Conservation (phyloP, 23 tunicate genomes). For the Clavelina lepadiformis region DNA sequence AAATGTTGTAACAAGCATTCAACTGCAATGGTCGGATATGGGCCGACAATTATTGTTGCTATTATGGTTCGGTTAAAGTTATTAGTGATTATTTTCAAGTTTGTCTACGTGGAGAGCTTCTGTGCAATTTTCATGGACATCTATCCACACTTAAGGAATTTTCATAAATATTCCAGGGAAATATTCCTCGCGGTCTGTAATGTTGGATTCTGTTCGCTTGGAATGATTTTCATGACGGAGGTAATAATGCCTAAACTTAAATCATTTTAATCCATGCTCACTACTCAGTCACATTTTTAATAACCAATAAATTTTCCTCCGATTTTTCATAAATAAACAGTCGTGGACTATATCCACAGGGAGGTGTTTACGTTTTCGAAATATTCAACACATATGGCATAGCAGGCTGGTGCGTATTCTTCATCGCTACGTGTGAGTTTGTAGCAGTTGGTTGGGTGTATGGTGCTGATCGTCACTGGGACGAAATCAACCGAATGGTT, state of each 20-base stretch:
- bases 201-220: slow-evolving; percentile 1
- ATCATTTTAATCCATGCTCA: too few relatives aligned
- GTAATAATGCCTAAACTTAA: slow-evolving; percentile 8
- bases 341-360: slow-evolving; percentile 35
- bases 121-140: slow-evolving; percentile 15
- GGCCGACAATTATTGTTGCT: not conserved
- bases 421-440: slow-evolving; percentile 21
- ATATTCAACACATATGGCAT: slow-evolving; percentile 46
- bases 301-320: too few relatives aligned
- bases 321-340: too few relatives aligned
- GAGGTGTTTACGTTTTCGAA: slow-evolving; percentile 51
- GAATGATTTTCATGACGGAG: slow-evolving; percentile 34
- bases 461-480: slow-evolving; percentile 23
- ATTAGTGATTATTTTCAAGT: slow-evolving; percentile 9
- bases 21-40: not conserved
- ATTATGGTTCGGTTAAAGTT: not conserved
- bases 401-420: slow-evolving; percentile 47
- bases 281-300: too few relatives aligned
- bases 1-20: not conserved
- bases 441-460: slow-evolving; percentile 57
- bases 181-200: not conserved
- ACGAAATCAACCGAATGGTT: slow-evolving; percentile 32
- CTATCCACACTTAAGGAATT: slow-evolving; percentile 23
- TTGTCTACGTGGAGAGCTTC: slow-evolving; percentile 46
- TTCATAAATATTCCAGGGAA: too few relatives aligned